Evolutionary conservation across 2,797 vertebrate genomes (phyloP), one percentile per base, ranked within the genome.

Genomic region (Gambelia wislizenii): DNA sequence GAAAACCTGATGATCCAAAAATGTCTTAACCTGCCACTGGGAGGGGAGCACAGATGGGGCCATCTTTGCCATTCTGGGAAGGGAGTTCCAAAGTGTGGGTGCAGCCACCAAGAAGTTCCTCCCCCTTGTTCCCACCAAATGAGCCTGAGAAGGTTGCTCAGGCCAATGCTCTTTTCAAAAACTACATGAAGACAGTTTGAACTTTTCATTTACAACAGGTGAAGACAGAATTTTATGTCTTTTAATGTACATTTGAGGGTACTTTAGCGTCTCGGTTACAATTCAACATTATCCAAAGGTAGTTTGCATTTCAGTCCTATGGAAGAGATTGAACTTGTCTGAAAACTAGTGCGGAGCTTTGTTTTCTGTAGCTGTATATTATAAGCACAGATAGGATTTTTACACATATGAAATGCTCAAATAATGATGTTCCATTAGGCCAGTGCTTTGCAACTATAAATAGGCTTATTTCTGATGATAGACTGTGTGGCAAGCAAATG

Each of bases 401-500:
- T 87, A 75, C 12, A 78, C 54, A 87, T 77, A 67, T 74, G 30
- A 90, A 91, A 79, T 91, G 36, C 85, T 91, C 64, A 93, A 83
- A 75, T 52, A 92, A 33, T 84, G 5, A 78, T 78, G 67, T 90
- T 88, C 89, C 16, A 59, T 83, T 83, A 83, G 76, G 12, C 36
- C 76, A 95, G 56, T 33, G 4, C 77, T 92, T 89, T 90, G n/a
- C 27, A 90, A 2, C 79, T 91, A 54, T 56, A 91, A 87, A 44
- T 87, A 89, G 52, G 52, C 75, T 89, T 89, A 56, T 88, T 91
- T 16, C 27, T 89, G 83, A 93, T 90, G 91, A 86, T 39, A 77
- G 47, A 22, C 42, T 81, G 70, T 25, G 25, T 86, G 78, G 83
- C 49, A 91, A 89, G 87, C 25, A 93, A 94, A 88, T 86, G 13